These are phyloP conservation scores for Drosophila funebris DNA, from an alignment of 1,140 invertebrate species.

Conservation along the genomic window DNA sequence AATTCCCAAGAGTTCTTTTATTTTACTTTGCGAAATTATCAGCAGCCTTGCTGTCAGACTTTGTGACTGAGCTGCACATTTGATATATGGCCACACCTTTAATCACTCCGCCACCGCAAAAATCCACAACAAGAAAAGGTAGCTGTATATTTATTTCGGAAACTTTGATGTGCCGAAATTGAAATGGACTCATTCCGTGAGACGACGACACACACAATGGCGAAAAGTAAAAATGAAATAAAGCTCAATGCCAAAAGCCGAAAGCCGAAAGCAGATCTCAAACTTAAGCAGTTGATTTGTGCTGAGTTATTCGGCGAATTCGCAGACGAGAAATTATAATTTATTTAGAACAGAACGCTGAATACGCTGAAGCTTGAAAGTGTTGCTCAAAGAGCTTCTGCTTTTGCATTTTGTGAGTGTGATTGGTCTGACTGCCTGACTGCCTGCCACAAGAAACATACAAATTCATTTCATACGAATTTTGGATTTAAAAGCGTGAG, in stretches of 20 bases:
- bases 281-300: slow-evolving; percentile 79
- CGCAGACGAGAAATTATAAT: slow-evolving; percentile 71
- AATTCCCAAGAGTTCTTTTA: slow-evolving; percentile 9
- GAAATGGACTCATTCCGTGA: slow-evolving; percentile 64
- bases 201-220: slow-evolving; percentile 23
- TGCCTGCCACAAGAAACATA: slow-evolving; percentile 44
- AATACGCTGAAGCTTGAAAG: slow-evolving; percentile 13
- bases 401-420: slow-evolving; percentile 39
- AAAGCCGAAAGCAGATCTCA: slow-evolving; percentile 19
- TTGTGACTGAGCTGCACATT: slow-evolving; percentile 68
- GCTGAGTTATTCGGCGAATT: slow-evolving; percentile 73
- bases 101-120: slow-evolving; percentile 80
- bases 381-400: slow-evolving; percentile 71
- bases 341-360: slow-evolving; percentile 69
- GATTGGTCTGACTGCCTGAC: slow-evolving; percentile 28
- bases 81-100: slow-evolving; percentile 79
- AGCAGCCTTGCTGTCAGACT: slow-evolving; percentile 35
- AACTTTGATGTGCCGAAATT: slow-evolving; percentile 75
- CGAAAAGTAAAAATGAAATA: slow-evolving; percentile 8
- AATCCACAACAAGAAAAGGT: slow-evolving; percentile 30
- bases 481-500: slow-evolving; percentile 67
- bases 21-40: slow-evolving; percentile 23
- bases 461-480: slow-evolving; percentile 69
- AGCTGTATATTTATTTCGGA: slow-evolving; percentile 32
- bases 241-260: neutral